Evolutionary conservation across 2,797 vertebrate species (phyloP).

Genomic region (Aldrovandia affinis): DNA sequence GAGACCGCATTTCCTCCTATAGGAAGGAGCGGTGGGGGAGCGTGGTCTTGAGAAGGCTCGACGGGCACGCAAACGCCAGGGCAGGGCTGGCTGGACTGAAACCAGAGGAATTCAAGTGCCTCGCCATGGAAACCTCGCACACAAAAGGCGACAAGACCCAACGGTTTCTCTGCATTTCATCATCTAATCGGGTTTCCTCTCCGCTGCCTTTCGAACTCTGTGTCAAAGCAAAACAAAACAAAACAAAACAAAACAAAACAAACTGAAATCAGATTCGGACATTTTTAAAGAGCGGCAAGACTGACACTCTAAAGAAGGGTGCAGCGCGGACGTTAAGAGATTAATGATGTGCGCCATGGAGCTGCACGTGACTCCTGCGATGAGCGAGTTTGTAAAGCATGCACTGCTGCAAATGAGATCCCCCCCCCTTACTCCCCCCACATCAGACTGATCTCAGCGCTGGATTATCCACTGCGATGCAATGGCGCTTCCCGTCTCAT

Average conservation of each 20-base stretch:
- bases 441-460: not conserved
- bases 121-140: not conserved
- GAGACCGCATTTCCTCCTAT: not conserved
- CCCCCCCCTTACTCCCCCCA: not conserved
- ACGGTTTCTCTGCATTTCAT: not conserved
- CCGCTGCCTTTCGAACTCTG: not conserved
- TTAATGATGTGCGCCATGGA: not conserved
- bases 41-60: not conserved
- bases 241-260: conserved; percentile 60
- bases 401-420: not conserved
- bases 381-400: not conserved
- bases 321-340: not conserved
- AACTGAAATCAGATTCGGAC: conserved; percentile 47
- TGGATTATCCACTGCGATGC: not conserved
- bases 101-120: not conserved
- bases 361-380: not conserved
- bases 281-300: not conserved
- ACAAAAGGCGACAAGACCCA: not conserved
- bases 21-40: not conserved
- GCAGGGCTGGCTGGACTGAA: not conserved
- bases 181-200: not conserved
- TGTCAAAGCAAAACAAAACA: conserved; percentile 9
- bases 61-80: not conserved
- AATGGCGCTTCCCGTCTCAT: not conserved
- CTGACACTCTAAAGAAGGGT: not conserved